These are phyloP conservation scores for Apamea crenata DNA, from an alignment of 2,888 invertebrate genomes.

Conservation along the genomic window DNA sequence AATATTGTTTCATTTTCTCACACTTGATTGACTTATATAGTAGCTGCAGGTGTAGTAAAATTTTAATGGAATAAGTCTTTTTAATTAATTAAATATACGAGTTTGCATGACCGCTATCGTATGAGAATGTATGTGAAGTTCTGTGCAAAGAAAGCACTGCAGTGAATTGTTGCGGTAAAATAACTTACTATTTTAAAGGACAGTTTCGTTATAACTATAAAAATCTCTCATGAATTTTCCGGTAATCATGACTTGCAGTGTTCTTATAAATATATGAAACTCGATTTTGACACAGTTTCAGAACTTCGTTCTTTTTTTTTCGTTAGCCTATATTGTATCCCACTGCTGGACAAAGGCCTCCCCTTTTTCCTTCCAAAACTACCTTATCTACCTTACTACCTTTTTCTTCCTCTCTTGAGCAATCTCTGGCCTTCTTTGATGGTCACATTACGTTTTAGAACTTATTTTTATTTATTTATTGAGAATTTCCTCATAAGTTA, in stretches of 20 bases:
- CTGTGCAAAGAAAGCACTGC: slow-evolving; percentile 53
- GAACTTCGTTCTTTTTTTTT: no score
- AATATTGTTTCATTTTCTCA: slow-evolving; percentile 18
- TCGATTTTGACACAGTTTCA: neutral
- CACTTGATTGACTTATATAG: neutral
- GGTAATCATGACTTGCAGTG: slow-evolving; percentile 2
- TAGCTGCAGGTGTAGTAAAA: slow-evolving; percentile 2
- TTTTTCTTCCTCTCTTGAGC: no score
- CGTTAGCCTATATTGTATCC: no score
- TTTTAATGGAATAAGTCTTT: slow-evolving; percentile 20
- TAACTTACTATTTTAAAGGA: slow-evolving; percentile 48
- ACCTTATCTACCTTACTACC: no score
- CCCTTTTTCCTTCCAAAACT: no score
- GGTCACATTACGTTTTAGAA: no score
- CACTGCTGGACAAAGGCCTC: no score
- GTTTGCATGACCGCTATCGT: slow-evolving; percentile 29
- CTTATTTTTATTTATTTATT: no score
- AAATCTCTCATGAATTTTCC: slow-evolving; percentile 31
- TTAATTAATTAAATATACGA: slow-evolving; percentile 22
- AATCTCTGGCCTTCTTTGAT: no score
- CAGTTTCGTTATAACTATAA: slow-evolving; percentile 44
- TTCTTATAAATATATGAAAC: slow-evolving; percentile 3
- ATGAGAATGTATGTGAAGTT: slow-evolving; percentile 45
- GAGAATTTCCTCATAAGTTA: no score
- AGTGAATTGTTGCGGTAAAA: slow-evolving; percentile 42